Conservation (phyloP, 2,113 vertebrate genomes). For the Amia ocellicauda region DNA sequence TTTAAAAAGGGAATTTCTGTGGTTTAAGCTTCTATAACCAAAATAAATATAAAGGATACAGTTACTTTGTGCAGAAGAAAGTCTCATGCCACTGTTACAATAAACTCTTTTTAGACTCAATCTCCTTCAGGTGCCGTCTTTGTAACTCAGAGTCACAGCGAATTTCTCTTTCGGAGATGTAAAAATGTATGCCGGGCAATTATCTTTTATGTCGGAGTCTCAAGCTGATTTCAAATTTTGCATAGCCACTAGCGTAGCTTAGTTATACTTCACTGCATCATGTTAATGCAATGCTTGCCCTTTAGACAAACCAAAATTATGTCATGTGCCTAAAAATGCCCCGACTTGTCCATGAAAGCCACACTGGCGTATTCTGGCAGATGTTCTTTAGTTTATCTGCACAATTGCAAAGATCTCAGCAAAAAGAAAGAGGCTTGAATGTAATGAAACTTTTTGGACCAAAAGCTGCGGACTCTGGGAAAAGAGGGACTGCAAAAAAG, state of each 20-base stretch:
- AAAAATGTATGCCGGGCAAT: slow-evolving; percentile 68
- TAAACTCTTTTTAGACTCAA: slow-evolving; percentile 40
- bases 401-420: slow-evolving; percentile 47
- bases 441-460: background rate
- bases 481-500: background rate
- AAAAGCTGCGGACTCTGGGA: background rate
- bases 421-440: slow-evolving; percentile 3
- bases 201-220: slow-evolving; percentile 78
- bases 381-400: slow-evolving; percentile 59
- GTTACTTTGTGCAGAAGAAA: too few species aligned
- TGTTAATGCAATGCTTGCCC: slow-evolving; percentile 64
- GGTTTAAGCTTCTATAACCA: too few species aligned
- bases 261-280: slow-evolving; percentile 77
- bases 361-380: slow-evolving; percentile 54
- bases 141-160: slow-evolving; percentile 48
- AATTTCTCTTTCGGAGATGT: slow-evolving; percentile 71
- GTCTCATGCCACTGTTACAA: too few species aligned
- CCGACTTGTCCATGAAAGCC: slow-evolving; percentile 33
- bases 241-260: slow-evolving; percentile 76
- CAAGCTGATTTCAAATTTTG: slow-evolving; percentile 68
- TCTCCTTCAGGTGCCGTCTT: slow-evolving; percentile 52
- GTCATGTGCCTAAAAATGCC: slow-evolving; percentile 50
- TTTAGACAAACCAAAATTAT: slow-evolving; percentile 67
- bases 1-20: too few species aligned
- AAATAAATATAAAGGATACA: too few species aligned